Conservation (phyloP, 1,140 invertebrate species). For the Pseudomyrmex pallidus region DNA sequence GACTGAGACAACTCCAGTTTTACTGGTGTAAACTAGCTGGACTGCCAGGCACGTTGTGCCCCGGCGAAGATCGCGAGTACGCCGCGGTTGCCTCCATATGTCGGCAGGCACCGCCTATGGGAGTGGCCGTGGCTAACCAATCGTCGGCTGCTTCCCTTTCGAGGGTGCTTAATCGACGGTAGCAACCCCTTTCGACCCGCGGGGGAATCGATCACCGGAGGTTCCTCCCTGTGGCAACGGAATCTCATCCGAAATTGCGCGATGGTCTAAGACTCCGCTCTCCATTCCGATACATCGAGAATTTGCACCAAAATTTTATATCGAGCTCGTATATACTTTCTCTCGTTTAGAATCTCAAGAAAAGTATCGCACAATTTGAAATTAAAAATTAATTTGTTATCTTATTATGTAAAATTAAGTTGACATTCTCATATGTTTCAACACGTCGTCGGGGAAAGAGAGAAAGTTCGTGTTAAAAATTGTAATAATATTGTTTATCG, state of each 20-base stretch:
- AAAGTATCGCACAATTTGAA: background rate
- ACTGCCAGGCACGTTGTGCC: conserved; percentile 65
- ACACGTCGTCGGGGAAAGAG: background rate
- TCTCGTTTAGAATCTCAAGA: background rate
- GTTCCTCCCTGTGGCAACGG: conserved; percentile 44
- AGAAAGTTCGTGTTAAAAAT: background rate
- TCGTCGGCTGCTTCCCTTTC: conserved; percentile 55
- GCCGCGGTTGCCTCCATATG: conserved; percentile 63
- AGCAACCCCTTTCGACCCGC: conserved; percentile 69
- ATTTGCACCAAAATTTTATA: background rate
- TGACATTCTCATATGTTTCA: background rate
- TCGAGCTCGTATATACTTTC: background rate
- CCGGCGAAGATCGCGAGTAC: conserved; percentile 67
- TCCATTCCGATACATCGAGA: conserved; percentile 26
- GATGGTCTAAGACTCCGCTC: conserved; percentile 12
- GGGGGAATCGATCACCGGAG: conserved; percentile 64
- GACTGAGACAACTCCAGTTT: conserved; percentile 74
- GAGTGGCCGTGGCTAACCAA: conserved; percentile 81
- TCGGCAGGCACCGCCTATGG: conserved; percentile 78
- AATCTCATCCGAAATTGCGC: conserved; percentile 25
- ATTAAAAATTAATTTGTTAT: background rate
- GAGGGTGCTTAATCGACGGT: conserved; percentile 74
- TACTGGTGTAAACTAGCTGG: conserved; percentile 58
- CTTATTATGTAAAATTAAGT: background rate
- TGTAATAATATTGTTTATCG: background rate